Base-by-base conservation (phyloP, 2,888 invertebrate species). In the Hemicrepidius hirtus region DNA sequence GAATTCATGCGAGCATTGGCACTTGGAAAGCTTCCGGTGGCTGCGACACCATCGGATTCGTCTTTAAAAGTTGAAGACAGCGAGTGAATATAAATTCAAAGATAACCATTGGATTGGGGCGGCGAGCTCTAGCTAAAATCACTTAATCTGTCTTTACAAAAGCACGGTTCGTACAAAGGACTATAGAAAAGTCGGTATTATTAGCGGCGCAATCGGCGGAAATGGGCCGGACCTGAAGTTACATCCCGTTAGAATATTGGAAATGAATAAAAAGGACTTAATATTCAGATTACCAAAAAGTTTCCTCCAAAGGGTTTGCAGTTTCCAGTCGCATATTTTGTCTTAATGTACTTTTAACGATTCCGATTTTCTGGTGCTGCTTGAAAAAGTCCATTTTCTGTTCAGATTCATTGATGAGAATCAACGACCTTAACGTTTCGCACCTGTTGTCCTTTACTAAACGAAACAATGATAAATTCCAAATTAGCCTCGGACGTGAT, bases 1-100 rank as follows among this genome's bases (percentile, higher is more conserved):
- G 68, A 74, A 76, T 73, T 75, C 75, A 75, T 74, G 69, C 73
- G 77, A 76, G 73, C 76, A 75, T 77, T 74, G 75, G 73, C 76
- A 74, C 73, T 76, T 62, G 76, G 50, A 71, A 59, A 65, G 75
- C 74, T 76, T 76, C 76, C 76, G 76, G 74, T 74, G 66, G 65
- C 68, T 68, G 72, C 64, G 74, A 73, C 68, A 69, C 69, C 72
- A 72, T 55, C 68, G 68, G 64, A 44, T 55, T 55, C 65, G 63
- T 68, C 69, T 75, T 70, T 68, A 67, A 74, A 71, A 71, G 67
- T 71, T 62, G 60, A 62, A 53, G 70, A 35, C 70, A 67, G 59
- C 55, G 40, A 59, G 28, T 35, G 71, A 71, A 71, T 71, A 71
- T 71, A 71, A 71, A 71, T 71, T 71, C 71, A 71, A 71, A 71